Evolutionary conservation across 2,113 vertebrate species (phyloP).

Genomic region (Beaufortia kweichowensis): DNA sequence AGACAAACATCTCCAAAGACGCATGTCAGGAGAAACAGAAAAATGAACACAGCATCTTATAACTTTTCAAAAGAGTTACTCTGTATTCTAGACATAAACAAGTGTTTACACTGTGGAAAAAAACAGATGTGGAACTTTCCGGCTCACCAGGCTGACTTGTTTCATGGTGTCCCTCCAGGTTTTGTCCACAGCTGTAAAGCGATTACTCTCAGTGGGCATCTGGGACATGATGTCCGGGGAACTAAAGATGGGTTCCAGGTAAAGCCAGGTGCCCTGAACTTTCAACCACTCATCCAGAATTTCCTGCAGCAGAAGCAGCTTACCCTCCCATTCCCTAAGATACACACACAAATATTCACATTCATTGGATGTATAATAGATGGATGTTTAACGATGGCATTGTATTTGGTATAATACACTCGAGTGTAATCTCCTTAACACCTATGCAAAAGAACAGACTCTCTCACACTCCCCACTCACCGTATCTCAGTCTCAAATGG

Average conservation of each 20-base stretch:
- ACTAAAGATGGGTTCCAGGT: conserved; percentile 87
- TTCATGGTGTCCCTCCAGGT: conserved; percentile 84
- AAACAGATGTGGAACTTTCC: not conserved
- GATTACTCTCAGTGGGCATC: conserved; percentile 84
- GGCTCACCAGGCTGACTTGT: conserved; percentile 72
- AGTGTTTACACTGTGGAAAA: not conserved
- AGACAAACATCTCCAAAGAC: not conserved
- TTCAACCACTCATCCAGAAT: conserved; percentile 89
- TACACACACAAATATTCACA: conserved; percentile 1
- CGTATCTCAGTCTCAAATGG: conserved; percentile 81
- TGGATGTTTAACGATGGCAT: not conserved
- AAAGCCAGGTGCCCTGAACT: conserved; percentile 85
- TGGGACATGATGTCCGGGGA: conserved; percentile 88
- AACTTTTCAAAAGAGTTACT: conserved; percentile 3
- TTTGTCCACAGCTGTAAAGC: conserved; percentile 81
- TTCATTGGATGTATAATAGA: not conserved
- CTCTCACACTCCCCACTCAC: conserved; percentile 64
- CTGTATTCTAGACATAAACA: not conserved
- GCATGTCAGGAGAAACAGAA: not conserved
- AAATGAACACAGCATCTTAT: too few species aligned
- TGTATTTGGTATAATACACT: not conserved
- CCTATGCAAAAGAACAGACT: not conserved
- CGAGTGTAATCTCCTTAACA: not conserved
- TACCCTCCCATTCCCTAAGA: conserved; percentile 80
- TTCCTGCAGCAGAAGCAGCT: conserved; percentile 83